phyloP scores from a whole-genome alignment of 2,797 vertebrate species.

The Hoplostethus atlanticus region DNA sequence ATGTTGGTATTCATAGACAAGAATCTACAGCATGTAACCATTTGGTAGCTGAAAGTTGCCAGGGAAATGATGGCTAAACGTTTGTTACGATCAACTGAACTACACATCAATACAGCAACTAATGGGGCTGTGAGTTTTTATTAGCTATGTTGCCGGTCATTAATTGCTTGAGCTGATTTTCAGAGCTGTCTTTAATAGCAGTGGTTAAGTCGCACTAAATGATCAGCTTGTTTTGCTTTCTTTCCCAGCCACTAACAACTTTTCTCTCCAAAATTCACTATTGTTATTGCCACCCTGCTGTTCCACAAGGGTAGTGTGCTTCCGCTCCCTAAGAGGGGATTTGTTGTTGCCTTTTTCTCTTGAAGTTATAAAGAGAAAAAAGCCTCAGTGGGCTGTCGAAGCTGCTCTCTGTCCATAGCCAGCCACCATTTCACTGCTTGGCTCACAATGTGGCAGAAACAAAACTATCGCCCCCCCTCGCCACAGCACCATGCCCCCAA shows the following conservation, averaged over 20 bases:
- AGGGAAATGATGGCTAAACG: background rate
- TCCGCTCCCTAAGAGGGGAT: background rate
- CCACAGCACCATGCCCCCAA: background rate
- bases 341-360: background rate
- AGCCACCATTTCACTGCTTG: background rate
- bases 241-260: constrained; percentile 2
- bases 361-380: too few species aligned
- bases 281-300: background rate
- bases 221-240: constrained; percentile 1
- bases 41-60: too few species aligned
- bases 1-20: too few species aligned
- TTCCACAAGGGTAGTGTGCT: background rate
- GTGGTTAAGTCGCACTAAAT: background rate
- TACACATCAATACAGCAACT: constrained; percentile 5
- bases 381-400: too few species aligned
- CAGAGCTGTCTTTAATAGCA: background rate
- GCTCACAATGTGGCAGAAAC: background rate
- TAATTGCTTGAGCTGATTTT: background rate
- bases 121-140: constrained; percentile 25
- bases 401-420: background rate
- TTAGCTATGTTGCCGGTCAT: constrained; percentile 3
- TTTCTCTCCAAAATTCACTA: background rate
- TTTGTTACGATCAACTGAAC: background rate
- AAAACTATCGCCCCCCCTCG: background rate
- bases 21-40: background rate